A percentile compares a stretch with the other conserved stretches of the same genome.
phyloP scores from a whole-genome alignment of 2,888 invertebrate genomes.

The Dolichopus griseipennis region DNA sequence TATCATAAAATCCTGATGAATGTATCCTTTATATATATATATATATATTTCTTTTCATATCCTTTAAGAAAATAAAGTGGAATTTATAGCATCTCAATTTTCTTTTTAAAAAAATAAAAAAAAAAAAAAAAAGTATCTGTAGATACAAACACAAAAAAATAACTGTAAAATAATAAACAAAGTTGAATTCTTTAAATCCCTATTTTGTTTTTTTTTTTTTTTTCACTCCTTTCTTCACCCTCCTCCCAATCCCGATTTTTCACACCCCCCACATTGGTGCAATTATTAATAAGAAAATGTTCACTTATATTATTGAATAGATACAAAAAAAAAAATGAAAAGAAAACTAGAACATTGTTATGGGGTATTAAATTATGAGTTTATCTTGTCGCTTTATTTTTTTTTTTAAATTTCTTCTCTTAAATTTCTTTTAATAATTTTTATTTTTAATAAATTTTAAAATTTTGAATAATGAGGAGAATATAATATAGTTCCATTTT shows the following conservation, averaged over 20 bases:
- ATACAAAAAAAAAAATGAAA: no score
- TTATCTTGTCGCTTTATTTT: not conserved
- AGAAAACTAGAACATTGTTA: not conserved
- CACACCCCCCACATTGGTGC: no score
- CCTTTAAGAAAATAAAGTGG: slow-evolving; percentile 6
- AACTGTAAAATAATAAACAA: no score
- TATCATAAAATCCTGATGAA: slow-evolving; percentile 4
- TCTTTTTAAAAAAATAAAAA: not conserved
- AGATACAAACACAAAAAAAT: no score
- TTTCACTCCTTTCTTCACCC: no score
- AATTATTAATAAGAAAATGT: no score
- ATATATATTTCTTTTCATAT: not conserved
- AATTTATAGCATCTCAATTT: slow-evolving; percentile 6
- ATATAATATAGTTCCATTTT: no score
- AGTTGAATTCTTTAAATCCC: no score
- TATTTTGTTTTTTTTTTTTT: no score
- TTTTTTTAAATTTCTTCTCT: not conserved
- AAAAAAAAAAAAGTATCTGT: not conserved
- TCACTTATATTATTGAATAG: no score
- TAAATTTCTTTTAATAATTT: not conserved
- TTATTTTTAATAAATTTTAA: not conserved
- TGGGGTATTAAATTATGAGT: not conserved
- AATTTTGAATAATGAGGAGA: not conserved
- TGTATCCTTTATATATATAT: not conserved
- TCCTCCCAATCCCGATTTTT: no score